These are phyloP conservation scores for Chondrosia reniformis DNA, from an alignment of 37 sponge, comb jelly and placozoan genomes.

Conservation along the genomic window DNA sequence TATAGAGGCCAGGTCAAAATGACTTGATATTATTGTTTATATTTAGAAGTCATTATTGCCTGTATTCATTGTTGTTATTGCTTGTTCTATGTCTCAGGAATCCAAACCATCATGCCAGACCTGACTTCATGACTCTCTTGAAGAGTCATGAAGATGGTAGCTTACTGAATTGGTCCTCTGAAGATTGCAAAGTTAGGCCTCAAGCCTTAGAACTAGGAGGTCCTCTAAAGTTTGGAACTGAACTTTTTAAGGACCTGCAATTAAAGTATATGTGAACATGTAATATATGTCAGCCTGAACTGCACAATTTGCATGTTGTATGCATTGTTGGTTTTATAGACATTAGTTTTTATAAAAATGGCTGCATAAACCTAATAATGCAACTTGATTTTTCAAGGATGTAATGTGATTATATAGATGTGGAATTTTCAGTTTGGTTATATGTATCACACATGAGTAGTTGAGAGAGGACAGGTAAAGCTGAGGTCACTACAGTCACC, in stretches of 20 bases:
- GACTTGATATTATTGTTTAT: too few relatives aligned
- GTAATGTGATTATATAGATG: background rate
- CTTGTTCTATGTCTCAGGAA: background rate
- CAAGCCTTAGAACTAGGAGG: constrained; percentile 25
- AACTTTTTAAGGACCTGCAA: constrained; percentile 49
- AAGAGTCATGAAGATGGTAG: background rate
- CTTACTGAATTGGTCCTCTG: background rate
- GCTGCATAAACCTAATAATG: background rate
- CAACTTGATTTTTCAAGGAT: background rate
- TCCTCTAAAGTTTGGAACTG: constrained; percentile 43
- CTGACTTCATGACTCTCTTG: background rate
- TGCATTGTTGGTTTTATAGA: background rate
- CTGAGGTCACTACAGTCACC: too few relatives aligned
- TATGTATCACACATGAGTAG: background rate
- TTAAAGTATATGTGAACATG: constrained; percentile 7
- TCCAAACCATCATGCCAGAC: background rate
- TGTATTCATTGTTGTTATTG: too few relatives aligned
- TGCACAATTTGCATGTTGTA: background rate
- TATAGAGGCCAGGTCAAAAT: too few relatives aligned
- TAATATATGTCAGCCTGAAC: background rate
- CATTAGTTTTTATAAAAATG: too few relatives aligned
- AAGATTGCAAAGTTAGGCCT: background rate
- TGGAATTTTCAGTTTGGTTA: background rate
- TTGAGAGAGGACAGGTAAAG: too few relatives aligned
- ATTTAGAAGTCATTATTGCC: too few relatives aligned